Conservation (phyloP, 2,888 invertebrate species). For the Acanthosoma haemorrhoidale region DNA sequence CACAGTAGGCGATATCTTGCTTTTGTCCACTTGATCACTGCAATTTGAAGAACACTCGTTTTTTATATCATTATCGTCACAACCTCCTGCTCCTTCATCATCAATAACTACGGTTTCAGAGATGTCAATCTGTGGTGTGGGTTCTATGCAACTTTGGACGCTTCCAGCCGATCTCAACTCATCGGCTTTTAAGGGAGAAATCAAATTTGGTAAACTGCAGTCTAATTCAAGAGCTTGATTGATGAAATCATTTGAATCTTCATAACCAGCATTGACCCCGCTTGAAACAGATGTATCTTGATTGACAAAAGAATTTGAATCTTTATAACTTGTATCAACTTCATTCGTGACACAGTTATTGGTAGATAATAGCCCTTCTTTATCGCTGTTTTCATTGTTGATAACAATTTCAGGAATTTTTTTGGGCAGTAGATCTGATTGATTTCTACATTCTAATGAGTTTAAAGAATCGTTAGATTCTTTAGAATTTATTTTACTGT, state of each 20-base stretch:
- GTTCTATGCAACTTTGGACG: neutral
- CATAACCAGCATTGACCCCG: neutral
- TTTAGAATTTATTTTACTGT: neutral
- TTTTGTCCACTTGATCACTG: neutral
- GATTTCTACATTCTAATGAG: no score
- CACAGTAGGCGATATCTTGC: neutral
- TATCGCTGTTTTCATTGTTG: no score
- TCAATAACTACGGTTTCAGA: neutral
- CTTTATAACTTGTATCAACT: no score
- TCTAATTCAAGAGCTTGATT: neutral
- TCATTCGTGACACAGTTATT: no score
- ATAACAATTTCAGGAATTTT: no score
- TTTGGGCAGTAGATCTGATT: no score
- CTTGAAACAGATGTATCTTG: neutral
- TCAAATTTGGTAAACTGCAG: neutral
- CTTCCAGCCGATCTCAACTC: no score
- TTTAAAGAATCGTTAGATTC: neutral
- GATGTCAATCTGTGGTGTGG: neutral
- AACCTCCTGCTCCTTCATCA: neutral
- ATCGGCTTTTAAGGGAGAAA: slow-evolving; percentile 7
- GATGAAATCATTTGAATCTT: slow-evolving; percentile 1
- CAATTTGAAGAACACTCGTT: neutral
- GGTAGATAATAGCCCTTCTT: no score
- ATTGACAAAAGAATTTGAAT: no score
- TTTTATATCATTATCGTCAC: neutral